Evolutionary conservation across 2,797 vertebrate species (phyloP).

Genomic region (Cottoperca gobio): DNA sequence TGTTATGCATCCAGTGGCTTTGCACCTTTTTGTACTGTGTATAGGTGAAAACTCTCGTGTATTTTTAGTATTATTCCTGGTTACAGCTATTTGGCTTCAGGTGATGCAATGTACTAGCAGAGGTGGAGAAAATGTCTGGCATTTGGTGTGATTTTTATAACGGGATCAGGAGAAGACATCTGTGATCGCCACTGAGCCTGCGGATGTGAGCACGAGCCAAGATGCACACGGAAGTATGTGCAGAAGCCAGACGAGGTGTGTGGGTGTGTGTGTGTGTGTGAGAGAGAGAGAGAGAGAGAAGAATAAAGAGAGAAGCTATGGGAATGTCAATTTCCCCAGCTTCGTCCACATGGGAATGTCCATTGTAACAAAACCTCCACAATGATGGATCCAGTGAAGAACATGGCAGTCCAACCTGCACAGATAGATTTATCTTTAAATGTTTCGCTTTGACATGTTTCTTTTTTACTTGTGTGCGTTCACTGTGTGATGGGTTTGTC

Average conservation of each 20-base stretch:
- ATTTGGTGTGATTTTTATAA: slow-evolving; percentile 38
- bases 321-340: slow-evolving; percentile 12
- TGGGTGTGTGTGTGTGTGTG: slow-evolving; percentile 11
- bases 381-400: neutral
- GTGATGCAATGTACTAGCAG: slow-evolving; percentile 43
- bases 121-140: slow-evolving; percentile 45
- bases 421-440: neutral
- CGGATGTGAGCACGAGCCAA: slow-evolving; percentile 65
- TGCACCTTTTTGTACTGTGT: slow-evolving; percentile 5
- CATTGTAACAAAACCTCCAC: slow-evolving; percentile 31
- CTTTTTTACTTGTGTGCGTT: neutral
- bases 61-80: slow-evolving; percentile 18
- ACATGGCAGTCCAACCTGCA: neutral
- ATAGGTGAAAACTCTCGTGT: neutral
- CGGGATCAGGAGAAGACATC: slow-evolving; percentile 62
- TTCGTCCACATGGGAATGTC: neutral
- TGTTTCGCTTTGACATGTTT: slow-evolving; percentile 3
- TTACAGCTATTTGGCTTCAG: slow-evolving; percentile 10
- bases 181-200: slow-evolving; percentile 63
- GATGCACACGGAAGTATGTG: slow-evolving; percentile 51
- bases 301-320: slow-evolving; percentile 12
- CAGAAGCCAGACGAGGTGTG: slow-evolving; percentile 56
- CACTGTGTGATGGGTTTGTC: neutral
- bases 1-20: neutral
- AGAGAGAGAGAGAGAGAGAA: neutral